Percentiles rank a stretch among this genome's conserved stretches.
Conservation (phyloP, 2,797 vertebrate genomes). For the Bryconaethiops microstoma region DNA sequence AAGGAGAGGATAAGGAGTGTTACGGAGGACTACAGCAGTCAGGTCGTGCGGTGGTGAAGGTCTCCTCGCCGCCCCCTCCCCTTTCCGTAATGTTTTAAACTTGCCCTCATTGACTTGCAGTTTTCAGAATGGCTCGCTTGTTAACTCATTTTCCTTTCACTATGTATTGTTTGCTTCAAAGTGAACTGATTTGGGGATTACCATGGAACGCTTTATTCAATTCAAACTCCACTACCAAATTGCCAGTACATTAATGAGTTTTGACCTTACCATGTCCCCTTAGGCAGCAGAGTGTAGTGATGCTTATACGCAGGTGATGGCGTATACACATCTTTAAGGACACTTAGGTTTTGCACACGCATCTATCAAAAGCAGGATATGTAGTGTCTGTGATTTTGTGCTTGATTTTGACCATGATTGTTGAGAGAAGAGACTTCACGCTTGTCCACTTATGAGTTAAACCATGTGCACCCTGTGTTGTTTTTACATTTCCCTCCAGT, state of each 20-base stretch:
- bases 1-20: conserved; percentile 73
- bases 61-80: neutral
- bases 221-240: neutral
- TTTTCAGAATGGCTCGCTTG: neutral
- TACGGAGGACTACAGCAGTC: conserved; percentile 95
- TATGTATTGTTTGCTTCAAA: neutral
- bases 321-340: too few species aligned
- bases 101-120: neutral
- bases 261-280: too few species aligned
- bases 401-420: too few species aligned
- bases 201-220: too few species aligned
- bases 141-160: neutral
- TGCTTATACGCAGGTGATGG: too few species aligned
- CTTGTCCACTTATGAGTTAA: too few species aligned
- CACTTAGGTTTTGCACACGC: too few species aligned
- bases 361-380: too few species aligned
- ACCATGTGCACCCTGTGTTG: too few species aligned
- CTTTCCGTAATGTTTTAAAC: conserved; percentile 9
- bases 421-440: too few species aligned
- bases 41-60: conserved; percentile 92
- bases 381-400: too few species aligned
- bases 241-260: neutral
- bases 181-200: neutral
- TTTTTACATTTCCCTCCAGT: too few species aligned
- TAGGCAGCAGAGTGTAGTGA: neutral